These are phyloP conservation scores for Phymanthus crucifer DNA, from an alignment of 92 coral and sea anemone species.

Conservation along the genomic window DNA sequence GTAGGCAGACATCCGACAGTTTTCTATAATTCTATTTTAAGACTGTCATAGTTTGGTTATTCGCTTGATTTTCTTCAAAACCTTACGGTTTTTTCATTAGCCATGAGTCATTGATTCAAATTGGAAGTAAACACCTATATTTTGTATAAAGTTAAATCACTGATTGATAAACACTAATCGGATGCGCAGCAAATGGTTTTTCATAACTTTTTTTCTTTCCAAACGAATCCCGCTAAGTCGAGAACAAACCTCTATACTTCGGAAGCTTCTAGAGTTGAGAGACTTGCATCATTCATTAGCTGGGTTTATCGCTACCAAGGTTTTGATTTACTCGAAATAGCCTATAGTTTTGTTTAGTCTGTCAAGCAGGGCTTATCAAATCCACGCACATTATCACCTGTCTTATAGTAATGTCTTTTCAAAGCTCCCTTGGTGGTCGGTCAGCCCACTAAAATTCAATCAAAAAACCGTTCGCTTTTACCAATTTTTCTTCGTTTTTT, in stretches of 20 bases:
- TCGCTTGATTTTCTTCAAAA: not conserved
- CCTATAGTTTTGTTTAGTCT: not conserved
- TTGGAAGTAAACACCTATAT: not conserved
- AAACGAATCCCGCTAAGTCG: too few species aligned
- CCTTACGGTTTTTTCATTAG: not conserved
- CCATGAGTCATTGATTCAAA: not conserved
- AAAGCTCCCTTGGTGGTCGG: conserved; percentile 14
- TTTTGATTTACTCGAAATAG: not conserved
- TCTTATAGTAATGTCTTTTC: not conserved
- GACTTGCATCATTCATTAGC: not conserved
- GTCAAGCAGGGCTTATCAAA: not conserved
- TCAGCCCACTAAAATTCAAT: conserved; percentile 7
- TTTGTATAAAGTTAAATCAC: not conserved
- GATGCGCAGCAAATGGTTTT: not conserved
- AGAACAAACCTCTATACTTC: not conserved
- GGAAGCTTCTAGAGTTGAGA: not conserved
- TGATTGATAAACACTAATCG: not conserved
- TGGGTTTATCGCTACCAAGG: not conserved
- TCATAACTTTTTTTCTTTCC: not conserved
- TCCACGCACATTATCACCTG: not conserved
- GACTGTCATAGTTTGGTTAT: not conserved
- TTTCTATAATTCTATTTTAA: not conserved
- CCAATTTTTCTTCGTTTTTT: not conserved
- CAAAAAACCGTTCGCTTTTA: not conserved
- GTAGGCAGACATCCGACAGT: not conserved